Percentiles rank a stretch among this genome's conserved stretches.
These are phyloP conservation scores for Drosophila multiciliata DNA, from an alignment of 2,888 invertebrate species.

Conservation along the genomic window DNA sequence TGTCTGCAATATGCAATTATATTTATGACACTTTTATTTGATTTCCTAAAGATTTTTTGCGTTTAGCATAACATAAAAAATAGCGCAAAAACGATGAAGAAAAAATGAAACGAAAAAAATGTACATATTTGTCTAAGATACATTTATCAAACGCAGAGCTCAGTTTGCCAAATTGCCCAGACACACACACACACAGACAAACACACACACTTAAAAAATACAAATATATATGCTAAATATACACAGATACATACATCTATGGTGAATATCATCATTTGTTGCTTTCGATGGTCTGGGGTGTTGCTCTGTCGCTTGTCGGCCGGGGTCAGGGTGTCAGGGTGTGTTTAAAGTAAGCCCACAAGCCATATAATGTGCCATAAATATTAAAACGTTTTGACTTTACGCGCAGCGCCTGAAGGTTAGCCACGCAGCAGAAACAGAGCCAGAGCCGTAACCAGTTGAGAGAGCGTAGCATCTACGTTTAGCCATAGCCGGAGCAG, in stretches of 20 bases:
- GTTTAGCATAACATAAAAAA: constrained; percentile 63
- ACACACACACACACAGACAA: constrained; percentile 35
- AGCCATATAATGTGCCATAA: constrained; percentile 80
- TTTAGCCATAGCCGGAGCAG: constrained; percentile 7
- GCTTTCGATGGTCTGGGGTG: constrained; percentile 8
- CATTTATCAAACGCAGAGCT: constrained; percentile 69
- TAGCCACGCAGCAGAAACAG: constrained; percentile 24
- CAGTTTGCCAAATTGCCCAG: constrained; percentile 66
- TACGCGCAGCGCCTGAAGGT: constrained; percentile 71
- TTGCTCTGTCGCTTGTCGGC: not conserved
- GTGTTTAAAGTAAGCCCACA: constrained; percentile 70
- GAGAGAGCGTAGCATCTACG: not conserved
- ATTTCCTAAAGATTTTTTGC: constrained; percentile 71
- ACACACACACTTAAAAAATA: constrained; percentile 16
- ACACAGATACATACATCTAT: constrained; percentile 29
- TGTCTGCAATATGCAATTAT: constrained; percentile 65
- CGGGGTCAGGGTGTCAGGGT: not conserved
- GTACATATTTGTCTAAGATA: constrained; percentile 42
- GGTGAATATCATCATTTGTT: constrained; percentile 63
- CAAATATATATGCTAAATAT: constrained; percentile 7
- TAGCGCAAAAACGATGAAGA: constrained; percentile 9
- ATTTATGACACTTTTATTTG: constrained; percentile 77
- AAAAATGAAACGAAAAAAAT: constrained; percentile 6
- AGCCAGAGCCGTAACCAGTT: constrained; percentile 10
- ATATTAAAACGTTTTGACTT: constrained; percentile 80